phyloP scores from a whole-genome alignment of 2,797 vertebrate genomes.

The Clarias platycephalus region DNA sequence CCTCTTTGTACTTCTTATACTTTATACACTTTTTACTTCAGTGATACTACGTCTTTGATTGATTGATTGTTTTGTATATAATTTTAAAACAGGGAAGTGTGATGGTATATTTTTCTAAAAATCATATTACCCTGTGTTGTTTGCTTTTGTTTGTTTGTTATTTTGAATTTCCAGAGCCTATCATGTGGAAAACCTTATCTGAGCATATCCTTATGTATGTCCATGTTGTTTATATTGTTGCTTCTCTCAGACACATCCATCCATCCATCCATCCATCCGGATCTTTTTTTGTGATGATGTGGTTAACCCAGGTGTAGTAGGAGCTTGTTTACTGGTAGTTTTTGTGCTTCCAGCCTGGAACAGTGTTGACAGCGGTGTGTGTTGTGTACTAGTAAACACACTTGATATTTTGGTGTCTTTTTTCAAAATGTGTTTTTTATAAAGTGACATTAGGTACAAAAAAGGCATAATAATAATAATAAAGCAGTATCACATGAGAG shows the following conservation, averaged over 20 bases:
- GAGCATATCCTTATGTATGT: neutral
- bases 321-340: neutral
- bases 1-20: too few species aligned
- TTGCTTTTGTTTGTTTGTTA: neutral
- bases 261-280: neutral
- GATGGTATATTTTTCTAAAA: neutral
- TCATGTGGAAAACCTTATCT: neutral
- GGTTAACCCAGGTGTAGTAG: neutral
- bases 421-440: neutral
- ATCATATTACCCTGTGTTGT: neutral
- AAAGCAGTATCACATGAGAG: too few species aligned
- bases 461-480: neutral
- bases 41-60: too few species aligned
- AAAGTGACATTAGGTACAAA: neutral
- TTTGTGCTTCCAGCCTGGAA: neutral
- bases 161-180: neutral
- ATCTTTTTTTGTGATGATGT: neutral
- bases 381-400: neutral
- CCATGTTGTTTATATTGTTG: neutral
- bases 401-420: neutral
- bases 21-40: too few species aligned
- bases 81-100: neutral
- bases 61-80: too few species aligned
- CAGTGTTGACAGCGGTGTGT: neutral
- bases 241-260: neutral